Percentiles rank a stretch among this genome's conserved stretches.
Evolutionary conservation across 2,113 vertebrate species (phyloP).

Genomic region (Paramormyrops kingsleyae): DNA sequence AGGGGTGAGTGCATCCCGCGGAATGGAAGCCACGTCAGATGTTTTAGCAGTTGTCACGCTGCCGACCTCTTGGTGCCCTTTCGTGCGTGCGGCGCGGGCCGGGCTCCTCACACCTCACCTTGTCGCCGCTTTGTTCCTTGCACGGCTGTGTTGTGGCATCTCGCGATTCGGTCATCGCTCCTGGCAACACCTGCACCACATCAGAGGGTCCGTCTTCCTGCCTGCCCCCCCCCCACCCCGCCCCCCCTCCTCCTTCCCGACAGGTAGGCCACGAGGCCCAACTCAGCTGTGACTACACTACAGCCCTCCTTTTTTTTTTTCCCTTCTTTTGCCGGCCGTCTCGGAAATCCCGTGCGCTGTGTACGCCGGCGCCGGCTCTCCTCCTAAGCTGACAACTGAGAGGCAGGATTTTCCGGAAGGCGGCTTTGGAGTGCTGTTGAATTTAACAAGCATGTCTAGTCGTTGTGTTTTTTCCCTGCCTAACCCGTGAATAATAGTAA

Average conservation of each 20-base stretch:
- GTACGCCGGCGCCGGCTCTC: conserved; percentile 64
- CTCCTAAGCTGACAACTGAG: conserved; percentile 62
- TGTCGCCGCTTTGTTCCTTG: background rate
- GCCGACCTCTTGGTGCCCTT: background rate
- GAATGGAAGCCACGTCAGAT: background rate
- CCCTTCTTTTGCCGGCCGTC: conserved; percentile 59
- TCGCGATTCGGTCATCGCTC: background rate
- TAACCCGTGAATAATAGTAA: conserved; percentile 65
- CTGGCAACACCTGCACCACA: background rate
- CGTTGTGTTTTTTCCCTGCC: conserved; percentile 56
- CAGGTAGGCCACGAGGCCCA: conserved; percentile 56
- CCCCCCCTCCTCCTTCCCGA: background rate
- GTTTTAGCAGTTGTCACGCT: background rate
- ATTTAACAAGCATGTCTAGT: conserved; percentile 70
- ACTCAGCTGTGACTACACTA: conserved; percentile 61
- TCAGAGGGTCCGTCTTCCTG: background rate
- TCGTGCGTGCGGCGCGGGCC: background rate
- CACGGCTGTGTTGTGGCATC: background rate
- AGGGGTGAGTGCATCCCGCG: background rate
- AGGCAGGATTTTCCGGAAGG: conserved; percentile 62
- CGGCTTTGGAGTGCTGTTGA: conserved; percentile 60
- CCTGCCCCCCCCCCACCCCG: background rate
- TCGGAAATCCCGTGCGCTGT: conserved; percentile 55
- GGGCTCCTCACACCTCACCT: background rate
- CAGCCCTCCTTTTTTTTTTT: conserved; percentile 36